phyloP scores from a whole-genome alignment of 2,797 vertebrate species.

The Pachyuromys duprasi region DNA sequence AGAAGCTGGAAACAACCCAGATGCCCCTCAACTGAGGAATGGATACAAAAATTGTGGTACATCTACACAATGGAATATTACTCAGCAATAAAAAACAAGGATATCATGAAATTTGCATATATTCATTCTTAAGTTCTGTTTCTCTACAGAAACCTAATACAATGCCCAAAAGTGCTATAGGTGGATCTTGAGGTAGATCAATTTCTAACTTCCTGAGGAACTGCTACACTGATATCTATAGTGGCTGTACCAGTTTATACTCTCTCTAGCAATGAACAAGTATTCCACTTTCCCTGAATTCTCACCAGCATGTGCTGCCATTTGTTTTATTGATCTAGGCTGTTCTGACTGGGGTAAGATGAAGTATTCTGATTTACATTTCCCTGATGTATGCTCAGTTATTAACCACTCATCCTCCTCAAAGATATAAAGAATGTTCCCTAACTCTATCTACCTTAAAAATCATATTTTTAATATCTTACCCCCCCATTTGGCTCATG shows the following conservation, averaged over 20 bases:
- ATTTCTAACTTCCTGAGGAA: not conserved
- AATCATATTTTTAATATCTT: not conserved
- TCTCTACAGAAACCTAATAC: not conserved
- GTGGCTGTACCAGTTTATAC: not conserved
- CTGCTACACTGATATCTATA: not conserved
- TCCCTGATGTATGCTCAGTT: not conserved
- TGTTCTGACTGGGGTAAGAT: not conserved
- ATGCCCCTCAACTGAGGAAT: no score
- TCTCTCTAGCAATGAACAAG: not conserved
- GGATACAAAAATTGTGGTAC: no score
- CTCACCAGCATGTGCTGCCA: not conserved
- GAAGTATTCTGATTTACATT: not conserved
- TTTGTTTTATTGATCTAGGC: not conserved
- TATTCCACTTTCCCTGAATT: not conserved
- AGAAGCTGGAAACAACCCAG: no score
- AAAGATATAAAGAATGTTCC: conserved; percentile 1
- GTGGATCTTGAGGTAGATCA: not conserved
- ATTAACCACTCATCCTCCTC: not conserved
- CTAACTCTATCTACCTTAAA: not conserved
- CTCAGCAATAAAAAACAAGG: no score
- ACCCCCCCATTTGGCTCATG: not conserved
- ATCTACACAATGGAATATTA: no score
- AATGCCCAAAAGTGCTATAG: not conserved
- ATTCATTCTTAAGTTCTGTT: conserved; percentile 4
- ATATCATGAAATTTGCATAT: no score